Conservation (phyloP, 2,888 invertebrate species). For the Noctuana brunneofusca region DNA sequence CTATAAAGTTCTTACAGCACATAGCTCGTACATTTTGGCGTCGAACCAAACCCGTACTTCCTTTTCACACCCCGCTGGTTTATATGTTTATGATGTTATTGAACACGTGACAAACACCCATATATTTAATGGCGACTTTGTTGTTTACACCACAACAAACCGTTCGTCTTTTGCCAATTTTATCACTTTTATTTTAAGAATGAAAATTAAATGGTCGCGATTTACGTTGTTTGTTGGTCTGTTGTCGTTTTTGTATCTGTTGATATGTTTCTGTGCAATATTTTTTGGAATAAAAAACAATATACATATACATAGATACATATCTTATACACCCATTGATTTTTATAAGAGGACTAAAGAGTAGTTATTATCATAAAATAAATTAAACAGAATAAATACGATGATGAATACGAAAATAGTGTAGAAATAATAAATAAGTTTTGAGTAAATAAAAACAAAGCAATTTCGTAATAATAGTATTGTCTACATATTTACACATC, state of each 20-base stretch:
- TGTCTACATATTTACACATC: too few species aligned
- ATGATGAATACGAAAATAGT: too few species aligned
- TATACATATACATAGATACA: too few species aligned
- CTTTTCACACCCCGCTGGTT: slow-evolving; percentile 1
- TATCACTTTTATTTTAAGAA: not conserved
- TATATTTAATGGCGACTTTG: not conserved
- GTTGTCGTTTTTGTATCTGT: not conserved
- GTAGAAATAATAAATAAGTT: too few species aligned
- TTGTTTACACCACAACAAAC: slow-evolving; percentile 1
- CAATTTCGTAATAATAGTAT: too few species aligned
- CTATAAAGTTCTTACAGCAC: slow-evolving; percentile 1
- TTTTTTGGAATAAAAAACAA: too few species aligned
- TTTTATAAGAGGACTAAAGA: too few species aligned
- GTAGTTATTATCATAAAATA: too few species aligned
- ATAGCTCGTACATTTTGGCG: not conserved
- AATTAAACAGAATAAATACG: too few species aligned
- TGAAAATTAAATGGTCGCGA: not conserved
- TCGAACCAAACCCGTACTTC: not conserved
- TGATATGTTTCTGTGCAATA: too few species aligned
- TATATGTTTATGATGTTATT: not conserved
- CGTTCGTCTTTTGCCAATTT: not conserved
- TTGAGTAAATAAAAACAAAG: too few species aligned
- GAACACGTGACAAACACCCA: not conserved
- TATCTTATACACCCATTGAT: too few species aligned
- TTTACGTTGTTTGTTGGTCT: not conserved